Evolutionary conservation across 2,888 invertebrate species (phyloP), one percentile per base, ranked within the genome.

Genomic region (Pristionchus arcanus): DNA sequence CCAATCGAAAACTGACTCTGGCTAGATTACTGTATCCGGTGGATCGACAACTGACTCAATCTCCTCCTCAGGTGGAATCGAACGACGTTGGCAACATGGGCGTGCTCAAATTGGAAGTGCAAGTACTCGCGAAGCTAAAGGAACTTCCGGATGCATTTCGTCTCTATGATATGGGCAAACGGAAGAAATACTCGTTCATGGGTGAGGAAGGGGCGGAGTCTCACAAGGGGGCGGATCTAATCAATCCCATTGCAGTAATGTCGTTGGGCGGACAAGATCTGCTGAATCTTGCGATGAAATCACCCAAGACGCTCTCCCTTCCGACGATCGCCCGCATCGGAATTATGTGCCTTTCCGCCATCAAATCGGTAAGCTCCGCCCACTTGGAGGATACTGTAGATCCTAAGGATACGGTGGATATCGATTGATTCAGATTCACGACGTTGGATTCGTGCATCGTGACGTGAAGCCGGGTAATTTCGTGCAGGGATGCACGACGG

Each of bases 401-500:
- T n/a, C n/a, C n/a, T n/a, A n/a, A n/a, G 63, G 63, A 7, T 63
- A 63, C 63, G 63, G 63, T 63, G 19, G n/a, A 1, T 11, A 15
- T 25, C 7, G 19, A 28, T 11, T 49, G 0, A 42, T 42, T 15
- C 34, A 88, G 88, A 77, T 88, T 34, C 88, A 88, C 88, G 88
- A 88, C 28, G 59, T 88, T 28, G 88, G 88, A 37, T 77, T 88
- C 74, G 59, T 88, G 53, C 88, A 88, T 77, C 49, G 88, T 13
- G 88, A 88, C 59, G 77, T 88, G 31, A 88, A 88, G 77, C 88
- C 88, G n/a, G 88, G 88, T 55, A 88, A 88, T 25, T 88, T 88
- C 34, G 88, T 88, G 21, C 66, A 66, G 31, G 87, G 49, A 16
- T 68, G 49, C 42, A 68, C 87, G 42, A 71, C 74, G 21, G 88